These are phyloP conservation scores for Eristalinus sepulchralis DNA, from an alignment of 2,888 invertebrate genomes.

Conservation along the genomic window DNA sequence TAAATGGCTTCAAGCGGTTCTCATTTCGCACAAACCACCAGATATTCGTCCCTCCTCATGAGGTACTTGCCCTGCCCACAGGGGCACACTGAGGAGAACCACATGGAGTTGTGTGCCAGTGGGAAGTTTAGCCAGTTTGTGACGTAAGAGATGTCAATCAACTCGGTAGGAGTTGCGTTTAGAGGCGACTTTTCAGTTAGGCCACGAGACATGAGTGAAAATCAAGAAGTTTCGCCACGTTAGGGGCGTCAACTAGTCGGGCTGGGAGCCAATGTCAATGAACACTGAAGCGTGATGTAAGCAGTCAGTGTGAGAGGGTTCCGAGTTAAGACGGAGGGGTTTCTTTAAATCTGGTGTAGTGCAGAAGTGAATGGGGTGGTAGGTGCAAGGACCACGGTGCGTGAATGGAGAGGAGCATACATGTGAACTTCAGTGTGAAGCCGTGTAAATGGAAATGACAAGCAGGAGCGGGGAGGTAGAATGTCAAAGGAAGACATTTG, in stretches of 20 bases:
- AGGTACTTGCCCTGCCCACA: not conserved
- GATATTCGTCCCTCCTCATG: not conserved
- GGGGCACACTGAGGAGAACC: not conserved
- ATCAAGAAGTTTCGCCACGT: not conserved
- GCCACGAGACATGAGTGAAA: not conserved
- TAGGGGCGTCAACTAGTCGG: not conserved
- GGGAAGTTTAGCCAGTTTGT: not conserved
- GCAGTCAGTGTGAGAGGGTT: not conserved
- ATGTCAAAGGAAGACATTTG: no score
- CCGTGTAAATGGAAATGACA: no score
- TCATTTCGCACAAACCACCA: conserved; percentile 11
- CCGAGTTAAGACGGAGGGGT: not conserved
- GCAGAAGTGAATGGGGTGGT: no score
- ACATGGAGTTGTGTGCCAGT: not conserved
- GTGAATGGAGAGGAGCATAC: not conserved
- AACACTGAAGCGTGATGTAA: not conserved
- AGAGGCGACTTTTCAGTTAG: not conserved
- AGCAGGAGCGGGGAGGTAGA: no score
- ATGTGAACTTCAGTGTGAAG: not conserved
- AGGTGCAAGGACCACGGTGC: not conserved
- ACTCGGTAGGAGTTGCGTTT: not conserved
- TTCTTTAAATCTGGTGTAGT: not conserved
- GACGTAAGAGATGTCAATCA: not conserved
- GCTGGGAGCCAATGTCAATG: not conserved
- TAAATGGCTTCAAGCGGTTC: conserved; percentile 24